Evolutionary conservation across 2,113 vertebrate genomes (phyloP), one percentile per base, ranked within the genome.

Genomic region (Nannospalax galili): DNA sequence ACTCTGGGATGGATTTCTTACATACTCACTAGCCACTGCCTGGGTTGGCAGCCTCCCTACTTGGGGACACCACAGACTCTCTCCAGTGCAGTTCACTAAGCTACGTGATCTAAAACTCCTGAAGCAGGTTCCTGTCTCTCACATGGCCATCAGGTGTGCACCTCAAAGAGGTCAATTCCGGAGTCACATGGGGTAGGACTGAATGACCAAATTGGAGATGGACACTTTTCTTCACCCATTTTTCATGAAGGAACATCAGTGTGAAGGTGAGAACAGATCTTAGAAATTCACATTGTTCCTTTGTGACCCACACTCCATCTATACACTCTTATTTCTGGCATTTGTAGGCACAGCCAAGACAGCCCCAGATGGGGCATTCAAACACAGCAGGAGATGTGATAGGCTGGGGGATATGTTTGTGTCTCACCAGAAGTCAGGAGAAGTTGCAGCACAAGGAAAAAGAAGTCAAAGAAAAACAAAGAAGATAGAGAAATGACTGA

Each of bases 111-210:
- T 15, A 62, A 88, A 45, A 77, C n/a, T 12, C 22, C 42, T 26
- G 26, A 14, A 30, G 6, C 15, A 56, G 22, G 4, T 30, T 48
- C 26, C 37, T 65, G 19, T 84, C 15, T 8, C 52, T n/a, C 28
- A 52, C 73, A 67, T 3, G 22, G 64, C 24, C 35, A 40, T 11
- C 8, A 35, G 12, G 7, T 12, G 5, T 60, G 11, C 19, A 9
- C 45, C 28, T 62, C 22, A 11, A 7, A 3, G 35, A 1, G 3
- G 17, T 26, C 37, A 15, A 2, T 9, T 14, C 14, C 56, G 75
- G 26, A 1, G 0, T 4, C 5, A 4, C 8, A 19, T 0, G 15
- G n/a, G 1, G 22, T 42, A 24, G 15, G 1, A 12, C 2, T 32
- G 48, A 62, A 65, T 7, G 82, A 69, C 60, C 32, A 32, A 35